These are phyloP conservation scores for Smutsia gigantea DNA, from an alignment of 2,797 vertebrate species.

Conservation along the genomic window DNA sequence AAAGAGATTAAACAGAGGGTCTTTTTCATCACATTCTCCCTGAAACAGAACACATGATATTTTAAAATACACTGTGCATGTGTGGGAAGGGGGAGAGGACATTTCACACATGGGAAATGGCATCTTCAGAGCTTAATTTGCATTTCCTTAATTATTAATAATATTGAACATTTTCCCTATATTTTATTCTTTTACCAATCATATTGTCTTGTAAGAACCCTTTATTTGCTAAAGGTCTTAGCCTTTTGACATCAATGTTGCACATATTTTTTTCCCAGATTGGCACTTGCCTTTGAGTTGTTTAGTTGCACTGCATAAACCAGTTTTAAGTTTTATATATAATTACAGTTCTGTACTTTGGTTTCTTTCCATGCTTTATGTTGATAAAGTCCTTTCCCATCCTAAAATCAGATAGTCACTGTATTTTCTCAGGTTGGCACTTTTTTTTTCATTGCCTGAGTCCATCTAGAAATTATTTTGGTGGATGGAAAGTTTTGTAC, in stretches of 20 bases:
- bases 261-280: not conserved
- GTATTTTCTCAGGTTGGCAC: not conserved
- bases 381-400: not conserved
- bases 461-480: conserved; percentile 18
- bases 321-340: not conserved
- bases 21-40: not conserved
- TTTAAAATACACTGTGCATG: not conserved
- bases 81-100: not conserved
- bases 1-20: not conserved
- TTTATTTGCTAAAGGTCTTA: conserved; percentile 9
- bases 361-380: not conserved
- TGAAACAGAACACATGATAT: not conserved
- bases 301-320: not conserved
- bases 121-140: not conserved
- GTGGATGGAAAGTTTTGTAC: not conserved
- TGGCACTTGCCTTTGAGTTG: conserved; percentile 34
- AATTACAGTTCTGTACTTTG: not conserved
- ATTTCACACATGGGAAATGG: not conserved
- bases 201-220: not conserved
- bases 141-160: conserved; percentile 41
- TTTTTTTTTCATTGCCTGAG: not conserved
- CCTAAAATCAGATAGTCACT: not conserved
- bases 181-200: conserved; percentile 2
- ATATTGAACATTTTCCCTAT: not conserved
- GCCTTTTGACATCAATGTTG: not conserved